phyloP scores from a whole-genome alignment of 2,888 invertebrate genomes.

The Xanthia togata region DNA sequence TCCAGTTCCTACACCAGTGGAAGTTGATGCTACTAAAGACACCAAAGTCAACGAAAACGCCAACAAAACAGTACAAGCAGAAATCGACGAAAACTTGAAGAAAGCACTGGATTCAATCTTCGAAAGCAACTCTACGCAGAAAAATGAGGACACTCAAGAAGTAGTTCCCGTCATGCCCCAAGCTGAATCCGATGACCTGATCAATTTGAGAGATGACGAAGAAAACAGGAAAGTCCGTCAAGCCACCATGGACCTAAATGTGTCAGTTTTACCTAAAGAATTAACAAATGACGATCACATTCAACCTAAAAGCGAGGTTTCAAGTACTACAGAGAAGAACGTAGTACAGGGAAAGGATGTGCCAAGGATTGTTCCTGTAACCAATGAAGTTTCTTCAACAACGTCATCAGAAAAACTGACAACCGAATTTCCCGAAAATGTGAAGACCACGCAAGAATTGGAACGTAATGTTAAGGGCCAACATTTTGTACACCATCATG shows the following conservation, averaged over 20 bases:
- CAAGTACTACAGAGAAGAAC: constrained; percentile 28
- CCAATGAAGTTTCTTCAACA: constrained; percentile 16
- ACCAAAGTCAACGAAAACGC: constrained; percentile 29
- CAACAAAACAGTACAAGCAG: constrained; percentile 5
- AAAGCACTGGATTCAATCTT: constrained; percentile 5
- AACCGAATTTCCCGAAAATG: constrained; percentile 14
- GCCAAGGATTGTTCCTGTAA: neutral
- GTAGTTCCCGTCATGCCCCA: constrained; percentile 21
- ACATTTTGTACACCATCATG: constrained; percentile 14
- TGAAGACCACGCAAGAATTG: constrained; percentile 13
- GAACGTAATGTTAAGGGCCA: constrained; percentile 8
- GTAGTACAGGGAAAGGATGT: constrained; percentile 6
- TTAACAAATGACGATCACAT: constrained; percentile 4
- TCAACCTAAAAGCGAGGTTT: constrained; percentile 16
- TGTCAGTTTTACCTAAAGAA: constrained; percentile 23
- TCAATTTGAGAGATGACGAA: constrained; percentile 24
- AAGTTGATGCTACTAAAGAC: constrained; percentile 27
- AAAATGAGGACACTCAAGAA: constrained; percentile 12
- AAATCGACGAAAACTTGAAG: constrained; percentile 25
- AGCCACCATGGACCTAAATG: neutral
- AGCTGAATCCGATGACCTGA: constrained; percentile 29
- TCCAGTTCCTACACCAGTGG: constrained; percentile 10
- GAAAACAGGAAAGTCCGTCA: constrained; percentile 32
- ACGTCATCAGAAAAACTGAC: neutral
- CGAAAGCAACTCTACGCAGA: constrained; percentile 20